Base-by-base conservation (phyloP, 1,140 invertebrate genomes). In the Drosophila kurseongensis region DNA sequence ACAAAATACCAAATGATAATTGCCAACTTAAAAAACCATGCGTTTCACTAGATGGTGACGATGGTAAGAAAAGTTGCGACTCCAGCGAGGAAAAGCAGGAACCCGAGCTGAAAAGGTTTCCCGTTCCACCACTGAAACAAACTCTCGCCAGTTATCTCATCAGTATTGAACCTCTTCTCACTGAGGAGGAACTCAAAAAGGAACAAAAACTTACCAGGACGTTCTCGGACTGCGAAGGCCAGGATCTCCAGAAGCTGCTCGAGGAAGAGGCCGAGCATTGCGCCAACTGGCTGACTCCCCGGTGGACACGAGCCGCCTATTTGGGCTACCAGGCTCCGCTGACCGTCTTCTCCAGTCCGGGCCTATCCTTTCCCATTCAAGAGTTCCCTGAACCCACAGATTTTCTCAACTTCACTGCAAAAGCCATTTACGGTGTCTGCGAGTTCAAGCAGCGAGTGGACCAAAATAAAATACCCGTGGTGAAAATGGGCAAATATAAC, bases 291-390 rank as follows among this genome's bases (percentile, higher is more conserved):
- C 92, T 97, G 45, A 94, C 94, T 60, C 95, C 96, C 32, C 97
- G 96, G 95, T 97, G 96, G 96, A 91, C 97, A 8, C 93, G 94
- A 42, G 93, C 93, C 32, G 96, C 96, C 9, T 98, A 97, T 91
- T 92, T 97, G 44, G 95, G 95, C 60, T 97, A 95, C 85, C 93
- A 96, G 65, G 93, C 94, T 61, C 96, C 97, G 2, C 94, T 97
- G 1, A 95, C 96, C 9, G 94, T 97, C 3, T 95, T 94, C 92
- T 97, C 96, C 3, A 97, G 95, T 92, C 96, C 96, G 18, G 96
- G 96, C 6, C 92, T 96, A 14, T 94, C 96, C 8, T 96, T 96
- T 71, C 96, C 96, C 0, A 90, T 94, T 32, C 93, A 95, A 75
- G 92, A 94, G 36, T 97, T 97, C 80, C 85, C 91, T 2, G 93